Base-by-base conservation (phyloP, 2,797 vertebrate genomes). In the Protonibea diacanthus region DNA sequence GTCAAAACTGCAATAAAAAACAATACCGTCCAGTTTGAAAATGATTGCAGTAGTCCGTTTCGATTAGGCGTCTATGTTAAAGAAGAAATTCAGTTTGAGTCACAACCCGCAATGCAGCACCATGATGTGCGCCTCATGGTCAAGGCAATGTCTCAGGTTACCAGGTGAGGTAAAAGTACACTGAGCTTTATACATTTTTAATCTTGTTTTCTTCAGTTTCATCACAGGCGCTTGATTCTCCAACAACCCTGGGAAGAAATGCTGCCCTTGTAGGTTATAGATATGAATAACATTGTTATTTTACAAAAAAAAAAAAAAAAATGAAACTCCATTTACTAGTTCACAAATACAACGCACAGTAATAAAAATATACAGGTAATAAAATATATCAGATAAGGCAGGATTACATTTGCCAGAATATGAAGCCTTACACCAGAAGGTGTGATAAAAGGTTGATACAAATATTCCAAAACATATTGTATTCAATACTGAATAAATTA, bases 161-260 rank as follows among this genome's bases (percentile, higher is more conserved):
- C 92, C 69, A 75, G 78, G 85, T 86, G 86, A 91, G 84, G 74
- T 86, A 88, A 84, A 38, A 84, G 82, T 79, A 82, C 74, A 68
- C 87, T 8, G 52, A 38, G 80, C 84, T 69, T 85, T 62, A 89
- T 94, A 52, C 89, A 94, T 93, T 86, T 89, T 92, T 94, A 84
- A 94, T 93, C 57, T 47, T 81, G 90, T 87, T 88, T 90, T 78
- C 87, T 86, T 74, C 78, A 10, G 76, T 91, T 91, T 76, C 90
- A 82, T 79, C 85, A 89, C 85, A 86, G 74, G 80, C 79, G 57
- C 42, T 74, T 74, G 59, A 82, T 82, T 87, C 71, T 78, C 51
- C 47, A 25, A 59, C 74, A 78, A 27, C 40, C 61, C 65, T n/a
- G 11, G 25, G 53, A 78, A 69, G 69, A 80, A 81, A 68, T 49